Evolutionary conservation across 2,113 vertebrate genomes (phyloP), one percentile per base, ranked within the genome.

Genomic region (Pluvialis apricaria): DNA sequence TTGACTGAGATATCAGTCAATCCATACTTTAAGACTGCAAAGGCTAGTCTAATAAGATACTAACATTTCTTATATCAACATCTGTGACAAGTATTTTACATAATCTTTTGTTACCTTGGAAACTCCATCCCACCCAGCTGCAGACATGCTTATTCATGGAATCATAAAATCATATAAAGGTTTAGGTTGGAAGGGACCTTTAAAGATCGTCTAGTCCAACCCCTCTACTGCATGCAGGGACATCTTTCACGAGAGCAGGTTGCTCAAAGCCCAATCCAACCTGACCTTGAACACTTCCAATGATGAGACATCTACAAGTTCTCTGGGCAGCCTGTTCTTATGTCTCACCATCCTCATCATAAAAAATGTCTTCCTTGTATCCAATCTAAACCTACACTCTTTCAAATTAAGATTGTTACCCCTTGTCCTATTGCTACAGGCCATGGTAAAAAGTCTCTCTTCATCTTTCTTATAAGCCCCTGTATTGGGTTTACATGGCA

Each of bases 221-320:
- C 3, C 4, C 6, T 29, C 17, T 47, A 4, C 38, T 7, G 1
- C 57, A 7, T 10, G 8, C 40, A 57, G 32, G 11, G 11, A 40
- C 15, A 61, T 14, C 62, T 77, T 84, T 45, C 6, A 34, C 21
- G 36, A 45, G 9, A 71, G 11, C 17, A 52, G 3, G 10, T 47
- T 52, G 16, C 31, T 77, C 36, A 61, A 88, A 88, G 10, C 11
- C 17, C 58, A 34, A 28, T 82, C 20, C 47, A 82, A 36, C 18
- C 21, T 52, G 80, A 15, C 11, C 34, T 45, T 26, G 26, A 69
- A 52, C 36, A 57, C 2, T 72, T 47, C 21, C 21, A 61, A 2
- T 3, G 36, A 71, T 13, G 16, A 34, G 15, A 3, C 3, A 26
- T 15, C 16, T 22, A 34, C 29, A 52, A 3, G 7, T 60, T 83